A percentile compares a stretch with the other conserved stretches of the same genome.
phyloP scores from a whole-genome alignment of 2,797 vertebrate species.

The Epinephelus malabaricus region DNA sequence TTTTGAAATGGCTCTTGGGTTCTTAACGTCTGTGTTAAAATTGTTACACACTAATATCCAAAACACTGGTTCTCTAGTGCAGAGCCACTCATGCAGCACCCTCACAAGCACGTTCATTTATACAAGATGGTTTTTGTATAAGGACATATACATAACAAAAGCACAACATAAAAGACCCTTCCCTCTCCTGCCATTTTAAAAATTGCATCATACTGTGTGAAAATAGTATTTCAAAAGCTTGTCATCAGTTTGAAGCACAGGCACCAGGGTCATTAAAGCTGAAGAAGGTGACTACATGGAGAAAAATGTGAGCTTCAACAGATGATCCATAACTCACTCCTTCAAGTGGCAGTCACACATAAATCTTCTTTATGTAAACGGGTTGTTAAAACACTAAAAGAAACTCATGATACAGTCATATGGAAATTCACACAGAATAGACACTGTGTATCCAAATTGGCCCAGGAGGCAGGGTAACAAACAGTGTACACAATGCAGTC shows the following conservation, averaged over 20 bases:
- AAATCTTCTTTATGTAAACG: not conserved
- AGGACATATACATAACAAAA: not conserved
- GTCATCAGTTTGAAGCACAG: constrained; percentile 24
- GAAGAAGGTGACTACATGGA: constrained; percentile 27
- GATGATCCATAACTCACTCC: constrained; percentile 2
- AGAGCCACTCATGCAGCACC: not conserved
- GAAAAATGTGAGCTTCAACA: constrained; percentile 36
- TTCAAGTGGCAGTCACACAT: not conserved
- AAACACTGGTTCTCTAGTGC: not conserved
- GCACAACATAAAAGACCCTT: not conserved
- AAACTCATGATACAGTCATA: constrained; percentile 9
- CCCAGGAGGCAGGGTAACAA: not conserved
- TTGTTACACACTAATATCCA: not conserved
- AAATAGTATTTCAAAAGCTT: constrained; percentile 8
- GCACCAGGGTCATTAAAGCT: constrained; percentile 12
- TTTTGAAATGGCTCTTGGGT: too few relatives aligned
- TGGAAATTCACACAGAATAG: not conserved
- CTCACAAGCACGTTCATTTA: not conserved
- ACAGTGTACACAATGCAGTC: not conserved
- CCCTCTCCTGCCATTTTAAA: not conserved
- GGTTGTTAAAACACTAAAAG: not conserved
- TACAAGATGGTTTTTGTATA: not conserved
- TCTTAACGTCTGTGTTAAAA: not conserved
- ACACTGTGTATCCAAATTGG: not conserved
- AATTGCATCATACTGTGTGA: not conserved